Conservation (phyloP, 1,140 invertebrate species). For the Notospermus geniculatus region DNA sequence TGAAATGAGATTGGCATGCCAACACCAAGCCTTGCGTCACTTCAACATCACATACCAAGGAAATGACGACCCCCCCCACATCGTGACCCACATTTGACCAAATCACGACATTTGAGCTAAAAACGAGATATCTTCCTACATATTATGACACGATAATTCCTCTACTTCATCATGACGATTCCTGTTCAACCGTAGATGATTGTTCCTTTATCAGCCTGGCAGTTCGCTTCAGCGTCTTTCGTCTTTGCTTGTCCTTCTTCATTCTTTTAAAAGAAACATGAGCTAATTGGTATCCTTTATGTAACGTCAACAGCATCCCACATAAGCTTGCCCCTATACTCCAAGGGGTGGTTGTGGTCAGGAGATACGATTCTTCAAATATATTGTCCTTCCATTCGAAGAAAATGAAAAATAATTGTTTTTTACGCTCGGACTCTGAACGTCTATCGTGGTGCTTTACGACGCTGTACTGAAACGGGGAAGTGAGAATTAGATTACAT, state of each 20-base stretch:
- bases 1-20: too few relatives aligned
- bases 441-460: conserved; percentile 16
- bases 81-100: too few relatives aligned
- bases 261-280: conserved; percentile 14
- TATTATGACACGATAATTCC: too few relatives aligned
- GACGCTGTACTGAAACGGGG: conserved; percentile 14
- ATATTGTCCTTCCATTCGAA: conserved; percentile 22
- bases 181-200: too few relatives aligned
- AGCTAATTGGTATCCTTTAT: conserved; percentile 16
- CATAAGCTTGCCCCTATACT: conserved; percentile 17
- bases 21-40: too few relatives aligned
- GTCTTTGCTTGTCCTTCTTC: conserved; percentile 15
- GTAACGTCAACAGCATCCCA: conserved; percentile 18
- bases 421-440: neutral
- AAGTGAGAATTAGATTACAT: too few relatives aligned
- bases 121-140: too few relatives aligned
- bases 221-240: conserved; percentile 10
- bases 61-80: too few relatives aligned
- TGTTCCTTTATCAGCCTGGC: too few relatives aligned
- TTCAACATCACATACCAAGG: too few relatives aligned
- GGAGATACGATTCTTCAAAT: conserved; percentile 14
- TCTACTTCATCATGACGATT: too few relatives aligned
- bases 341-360: conserved; percentile 21
- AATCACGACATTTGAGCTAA: too few relatives aligned
- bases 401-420: conserved; percentile 22